Evolutionary conservation across 2,113 vertebrate species (phyloP).

Genomic region (Leuciscus idus): DNA sequence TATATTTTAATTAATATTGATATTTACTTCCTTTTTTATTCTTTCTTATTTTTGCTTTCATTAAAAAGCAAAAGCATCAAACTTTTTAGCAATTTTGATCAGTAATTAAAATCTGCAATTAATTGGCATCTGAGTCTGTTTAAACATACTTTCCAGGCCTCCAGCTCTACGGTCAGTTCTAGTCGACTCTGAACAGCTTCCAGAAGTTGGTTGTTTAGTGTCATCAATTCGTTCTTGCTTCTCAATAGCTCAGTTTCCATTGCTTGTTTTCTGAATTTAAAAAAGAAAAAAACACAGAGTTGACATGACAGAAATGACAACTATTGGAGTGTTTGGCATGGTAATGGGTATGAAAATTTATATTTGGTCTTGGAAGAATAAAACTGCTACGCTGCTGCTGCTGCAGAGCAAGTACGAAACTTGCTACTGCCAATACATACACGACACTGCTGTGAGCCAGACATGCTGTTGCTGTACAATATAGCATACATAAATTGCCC

Average conservation of each 20-base stretch:
- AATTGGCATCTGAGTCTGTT: neutral
- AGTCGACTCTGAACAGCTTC: constrained; percentile 83
- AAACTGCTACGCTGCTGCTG: too few relatives aligned
- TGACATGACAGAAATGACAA: too few relatives aligned
- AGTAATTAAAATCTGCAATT: neutral
- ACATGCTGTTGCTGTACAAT: too few relatives aligned
- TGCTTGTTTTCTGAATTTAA: constrained; percentile 76
- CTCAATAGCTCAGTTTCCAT: constrained; percentile 82
- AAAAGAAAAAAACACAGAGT: neutral
- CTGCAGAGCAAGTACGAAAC: too few relatives aligned
- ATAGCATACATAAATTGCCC: too few relatives aligned
- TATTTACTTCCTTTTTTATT: neutral
- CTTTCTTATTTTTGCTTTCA: neutral
- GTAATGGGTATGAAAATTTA: too few relatives aligned
- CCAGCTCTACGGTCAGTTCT: constrained; percentile 82
- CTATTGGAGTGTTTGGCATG: too few relatives aligned
- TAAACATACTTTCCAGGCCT: constrained; percentile 84
- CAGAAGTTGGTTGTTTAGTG: constrained; percentile 83
- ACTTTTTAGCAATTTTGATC: neutral
- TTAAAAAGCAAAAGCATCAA: neutral
- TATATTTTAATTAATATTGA: neutral
- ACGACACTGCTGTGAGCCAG: too few relatives aligned
- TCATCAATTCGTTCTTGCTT: constrained; percentile 79
- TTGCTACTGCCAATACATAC: too few relatives aligned
- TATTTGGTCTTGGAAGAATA: too few relatives aligned